These are phyloP conservation scores for Dasypogon diadema DNA, from an alignment of 2,888 invertebrate genomes.

Conservation along the genomic window DNA sequence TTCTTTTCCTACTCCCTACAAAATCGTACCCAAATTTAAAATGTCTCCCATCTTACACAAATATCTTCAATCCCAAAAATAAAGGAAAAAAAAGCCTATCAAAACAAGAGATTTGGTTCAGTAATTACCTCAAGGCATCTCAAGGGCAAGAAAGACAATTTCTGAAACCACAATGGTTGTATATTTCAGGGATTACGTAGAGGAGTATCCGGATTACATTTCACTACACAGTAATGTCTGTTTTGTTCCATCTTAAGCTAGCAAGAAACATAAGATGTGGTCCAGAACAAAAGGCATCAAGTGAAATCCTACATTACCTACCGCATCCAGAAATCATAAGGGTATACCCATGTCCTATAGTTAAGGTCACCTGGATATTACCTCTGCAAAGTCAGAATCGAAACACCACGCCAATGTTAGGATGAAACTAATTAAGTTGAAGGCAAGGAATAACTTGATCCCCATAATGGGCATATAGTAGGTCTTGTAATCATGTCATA, in stretches of 20 bases:
- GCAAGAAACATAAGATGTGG: neutral
- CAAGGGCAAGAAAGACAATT: slow-evolving; percentile 43
- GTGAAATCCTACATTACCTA: neutral
- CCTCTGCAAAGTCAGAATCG: too few relatives aligned
- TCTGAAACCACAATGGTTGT: slow-evolving; percentile 42
- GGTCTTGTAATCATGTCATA: slow-evolving; percentile 44
- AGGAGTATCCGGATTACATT: slow-evolving; percentile 21
- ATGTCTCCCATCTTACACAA: too few relatives aligned
- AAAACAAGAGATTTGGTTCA: slow-evolving; percentile 3
- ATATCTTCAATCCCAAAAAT: too few relatives aligned
- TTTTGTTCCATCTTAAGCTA: neutral
- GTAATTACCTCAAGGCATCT: slow-evolving; percentile 35
- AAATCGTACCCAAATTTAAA: too few relatives aligned
- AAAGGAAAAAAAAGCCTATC: neutral
- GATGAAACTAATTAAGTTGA: slow-evolving; percentile 46
- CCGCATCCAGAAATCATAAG: neutral
- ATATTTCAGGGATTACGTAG: slow-evolving; percentile 33
- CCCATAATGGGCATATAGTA: slow-evolving; percentile 7
- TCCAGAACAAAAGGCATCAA: neutral
- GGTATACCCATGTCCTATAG: neutral
- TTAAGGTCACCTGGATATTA: neutral
- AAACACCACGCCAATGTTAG: neutral
- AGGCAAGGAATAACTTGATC: slow-evolving; percentile 35
- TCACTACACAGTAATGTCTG: neutral
- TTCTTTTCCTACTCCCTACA: too few relatives aligned